A percentile compares a stretch with the other conserved stretches of the same genome.
These are phyloP conservation scores for Platycheirus albimanus DNA, from an alignment of 2,888 invertebrate genomes.

Conservation along the genomic window DNA sequence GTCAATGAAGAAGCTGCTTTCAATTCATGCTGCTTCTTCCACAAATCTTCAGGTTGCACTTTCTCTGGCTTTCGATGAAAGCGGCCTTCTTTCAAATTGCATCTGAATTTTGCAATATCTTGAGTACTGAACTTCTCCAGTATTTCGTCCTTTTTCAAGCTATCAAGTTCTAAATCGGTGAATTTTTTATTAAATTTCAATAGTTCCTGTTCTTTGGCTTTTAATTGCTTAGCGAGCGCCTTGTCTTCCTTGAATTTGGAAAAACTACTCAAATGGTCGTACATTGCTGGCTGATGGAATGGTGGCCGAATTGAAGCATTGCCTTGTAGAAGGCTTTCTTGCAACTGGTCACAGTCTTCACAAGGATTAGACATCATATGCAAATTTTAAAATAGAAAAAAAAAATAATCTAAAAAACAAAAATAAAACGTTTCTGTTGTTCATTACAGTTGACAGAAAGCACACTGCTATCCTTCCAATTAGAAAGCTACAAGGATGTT, in stretches of 20 bases:
- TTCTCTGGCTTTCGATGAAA: slow-evolving; percentile 15
- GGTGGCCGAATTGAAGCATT: slow-evolving; percentile 75
- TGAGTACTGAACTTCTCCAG: slow-evolving; percentile 75
- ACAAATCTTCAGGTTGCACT: slow-evolving; percentile 51
- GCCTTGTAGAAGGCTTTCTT: slow-evolving; percentile 63
- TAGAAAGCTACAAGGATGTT: slow-evolving; percentile 80
- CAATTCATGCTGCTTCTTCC: slow-evolving; percentile 57
- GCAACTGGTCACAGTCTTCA: slow-evolving; percentile 76
- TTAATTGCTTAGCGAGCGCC: slow-evolving; percentile 63
- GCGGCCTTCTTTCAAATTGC: slow-evolving; percentile 57
- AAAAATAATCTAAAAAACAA: slow-evolving; percentile 49
- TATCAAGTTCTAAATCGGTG: slow-evolving; percentile 73
- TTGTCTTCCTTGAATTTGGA: slow-evolving; percentile 76
- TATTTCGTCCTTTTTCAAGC: slow-evolving; percentile 60
- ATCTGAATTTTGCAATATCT: slow-evolving; percentile 72
- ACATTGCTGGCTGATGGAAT: slow-evolving; percentile 77
- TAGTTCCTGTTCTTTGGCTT: slow-evolving; percentile 72
- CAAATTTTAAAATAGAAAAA: slow-evolving; percentile 32
- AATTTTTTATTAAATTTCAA: slow-evolving; percentile 76
- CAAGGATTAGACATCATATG: slow-evolving; percentile 73
- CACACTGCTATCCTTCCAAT: slow-evolving; percentile 80
- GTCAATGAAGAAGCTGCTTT: slow-evolving; percentile 69
- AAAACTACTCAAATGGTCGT: slow-evolving; percentile 77
- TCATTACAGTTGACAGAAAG: slow-evolving; percentile 77
- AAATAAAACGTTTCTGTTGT: slow-evolving; percentile 54